Percentiles rank a stretch among this genome's conserved stretches.
Conservation (phyloP, 2,888 invertebrate genomes). For the Trypoxylon attenuatum region DNA sequence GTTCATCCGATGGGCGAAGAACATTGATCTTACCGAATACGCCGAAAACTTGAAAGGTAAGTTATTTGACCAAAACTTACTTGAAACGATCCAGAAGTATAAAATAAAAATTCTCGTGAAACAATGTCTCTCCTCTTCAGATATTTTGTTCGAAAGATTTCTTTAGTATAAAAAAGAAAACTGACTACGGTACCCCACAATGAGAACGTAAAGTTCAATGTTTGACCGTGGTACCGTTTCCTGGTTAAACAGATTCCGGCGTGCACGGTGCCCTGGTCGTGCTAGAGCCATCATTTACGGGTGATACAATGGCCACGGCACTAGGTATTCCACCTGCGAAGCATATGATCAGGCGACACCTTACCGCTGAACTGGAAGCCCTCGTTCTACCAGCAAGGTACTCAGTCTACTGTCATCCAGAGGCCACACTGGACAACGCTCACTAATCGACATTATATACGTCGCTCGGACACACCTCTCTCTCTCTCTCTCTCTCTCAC, state of each 20-base stretch:
- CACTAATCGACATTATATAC: constrained; percentile 58
- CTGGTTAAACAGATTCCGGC: constrained; percentile 86
- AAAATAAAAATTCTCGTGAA: too few species aligned
- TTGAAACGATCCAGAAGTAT: too few species aligned
- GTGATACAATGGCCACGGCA: constrained; percentile 95
- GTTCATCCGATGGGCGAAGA: constrained; percentile 94
- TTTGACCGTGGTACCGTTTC: too few species aligned
- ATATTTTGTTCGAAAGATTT: too few species aligned
- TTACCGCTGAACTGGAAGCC: constrained; percentile 92
- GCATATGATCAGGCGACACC: constrained; percentile 93
- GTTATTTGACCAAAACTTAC: constrained; percentile 30
- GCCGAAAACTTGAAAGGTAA: constrained; percentile 93
- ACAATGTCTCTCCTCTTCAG: too few species aligned
- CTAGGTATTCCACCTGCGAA: constrained; percentile 94
- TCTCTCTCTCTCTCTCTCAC: background rate
- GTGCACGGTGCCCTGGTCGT: constrained; percentile 96
- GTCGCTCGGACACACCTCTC: constrained; percentile 25
- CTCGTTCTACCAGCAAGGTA: constrained; percentile 95
- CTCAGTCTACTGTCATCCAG: constrained; percentile 73
- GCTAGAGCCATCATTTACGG: constrained; percentile 93
- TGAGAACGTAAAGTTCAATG: too few species aligned
- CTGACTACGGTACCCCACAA: too few species aligned
- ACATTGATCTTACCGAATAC: constrained; percentile 95
- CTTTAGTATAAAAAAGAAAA: too few species aligned
- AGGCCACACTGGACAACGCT: constrained; percentile 71